Evolutionary conservation across 2,113 vertebrate species (phyloP).

Genomic region (Scytalopus superciliaris): DNA sequence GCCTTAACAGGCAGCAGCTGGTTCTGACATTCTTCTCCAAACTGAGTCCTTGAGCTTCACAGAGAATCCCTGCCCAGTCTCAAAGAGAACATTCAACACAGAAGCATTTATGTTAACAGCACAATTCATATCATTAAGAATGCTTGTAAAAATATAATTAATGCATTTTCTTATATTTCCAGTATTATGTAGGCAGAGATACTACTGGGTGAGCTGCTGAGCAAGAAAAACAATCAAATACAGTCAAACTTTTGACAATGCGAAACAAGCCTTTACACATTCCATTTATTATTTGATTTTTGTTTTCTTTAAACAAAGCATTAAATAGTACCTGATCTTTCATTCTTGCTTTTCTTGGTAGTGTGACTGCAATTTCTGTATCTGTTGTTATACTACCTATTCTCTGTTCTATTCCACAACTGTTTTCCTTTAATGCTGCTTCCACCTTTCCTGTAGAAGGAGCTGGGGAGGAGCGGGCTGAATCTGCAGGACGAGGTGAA

Average conservation of each 20-base stretch:
- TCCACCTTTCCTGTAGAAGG: constrained; percentile 90
- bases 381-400: constrained; percentile 79
- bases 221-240: neutral
- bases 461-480: constrained; percentile 88
- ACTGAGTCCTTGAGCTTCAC: neutral
- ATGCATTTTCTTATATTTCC: neutral
- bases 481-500: constrained; percentile 90
- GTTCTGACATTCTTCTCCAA: neutral
- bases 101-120: neutral
- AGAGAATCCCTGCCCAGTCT: neutral
- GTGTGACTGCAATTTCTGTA: constrained; percentile 74
- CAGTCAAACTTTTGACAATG: neutral
- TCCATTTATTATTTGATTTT: neutral
- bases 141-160: neutral
- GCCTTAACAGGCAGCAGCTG: neutral
- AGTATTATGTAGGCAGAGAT: neutral
- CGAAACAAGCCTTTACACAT: constrained; percentile 36
- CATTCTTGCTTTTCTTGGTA: constrained; percentile 88
- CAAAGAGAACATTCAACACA: neutral
- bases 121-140: neutral
- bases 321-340: constrained; percentile 87
- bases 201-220: neutral
- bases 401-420: constrained; percentile 79
- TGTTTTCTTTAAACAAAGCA: constrained; percentile 47
- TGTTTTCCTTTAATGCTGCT: constrained; percentile 85